A percentile compares a stretch with the other conserved stretches of the same genome.
These are phyloP conservation scores for Pipistrellus nathusii DNA, from an alignment of 2,797 vertebrate species.

Conservation along the genomic window DNA sequence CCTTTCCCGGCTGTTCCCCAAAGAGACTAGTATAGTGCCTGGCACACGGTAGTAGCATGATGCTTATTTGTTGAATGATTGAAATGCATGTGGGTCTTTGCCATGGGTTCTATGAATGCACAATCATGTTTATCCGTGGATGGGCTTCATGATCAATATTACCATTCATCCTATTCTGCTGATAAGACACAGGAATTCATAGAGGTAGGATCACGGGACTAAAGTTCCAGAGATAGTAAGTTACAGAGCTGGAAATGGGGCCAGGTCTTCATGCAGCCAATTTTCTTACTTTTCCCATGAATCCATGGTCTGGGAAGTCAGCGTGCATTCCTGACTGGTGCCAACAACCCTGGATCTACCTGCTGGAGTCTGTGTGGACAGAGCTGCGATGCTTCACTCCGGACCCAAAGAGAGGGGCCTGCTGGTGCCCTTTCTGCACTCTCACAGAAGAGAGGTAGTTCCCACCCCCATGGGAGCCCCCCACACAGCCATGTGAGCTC, in stretches of 20 bases:
- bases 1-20: background rate
- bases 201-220: background rate
- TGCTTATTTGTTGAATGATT: background rate
- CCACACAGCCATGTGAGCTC: rapidly evolving
- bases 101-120: background rate
- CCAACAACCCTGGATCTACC: rapidly evolving
- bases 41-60: background rate
- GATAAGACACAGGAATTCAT: background rate
- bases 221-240: background rate
- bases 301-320: background rate
- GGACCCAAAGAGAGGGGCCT: too few species aligned
- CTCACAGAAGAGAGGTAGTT: background rate
- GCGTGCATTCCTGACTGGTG: background rate
- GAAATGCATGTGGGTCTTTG: background rate
- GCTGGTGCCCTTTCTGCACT: rapidly evolving
- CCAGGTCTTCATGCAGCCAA: background rate
- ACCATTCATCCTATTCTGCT: background rate
- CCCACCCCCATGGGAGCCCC: rapidly evolving
- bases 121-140: background rate
- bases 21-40: background rate
- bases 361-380: background rate
- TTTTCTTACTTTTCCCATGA: background rate
- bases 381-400: background rate
- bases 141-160: background rate
- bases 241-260: background rate